phyloP scores from a whole-genome alignment of 2,888 invertebrate species.

The Drosophila paranaensis region DNA sequence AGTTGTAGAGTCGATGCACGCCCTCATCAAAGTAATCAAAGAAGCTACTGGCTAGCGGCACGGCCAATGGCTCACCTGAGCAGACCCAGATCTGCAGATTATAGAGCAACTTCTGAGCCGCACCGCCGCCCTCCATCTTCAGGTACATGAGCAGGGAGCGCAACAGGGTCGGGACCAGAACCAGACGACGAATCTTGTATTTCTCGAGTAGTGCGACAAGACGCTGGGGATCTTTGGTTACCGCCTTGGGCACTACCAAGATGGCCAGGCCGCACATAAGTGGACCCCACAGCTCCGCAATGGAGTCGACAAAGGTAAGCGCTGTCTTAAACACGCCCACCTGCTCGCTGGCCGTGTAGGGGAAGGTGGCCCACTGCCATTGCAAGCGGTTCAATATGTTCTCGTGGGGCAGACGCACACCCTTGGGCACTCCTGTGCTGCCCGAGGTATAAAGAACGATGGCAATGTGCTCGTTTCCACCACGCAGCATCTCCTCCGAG shows the following conservation, averaged over 20 bases:
- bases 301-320: slow-evolving; percentile 95
- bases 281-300: slow-evolving; percentile 95
- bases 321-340: slow-evolving; percentile 95
- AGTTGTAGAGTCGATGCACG: slow-evolving; percentile 90
- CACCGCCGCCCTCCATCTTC: slow-evolving; percentile 85
- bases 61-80: slow-evolving; percentile 92
- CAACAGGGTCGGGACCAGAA: slow-evolving; percentile 93
- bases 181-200: slow-evolving; percentile 91
- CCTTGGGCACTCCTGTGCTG: slow-evolving; percentile 95
- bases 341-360: slow-evolving; percentile 88
- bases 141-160: slow-evolving; percentile 91
- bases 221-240: slow-evolving; percentile 92
- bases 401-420: slow-evolving; percentile 92
- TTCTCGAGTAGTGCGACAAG: slow-evolving; percentile 89
- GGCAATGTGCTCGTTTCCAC: slow-evolving; percentile 74
- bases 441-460: slow-evolving; percentile 88
- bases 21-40: slow-evolving; percentile 90
- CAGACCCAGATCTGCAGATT: slow-evolving; percentile 92
- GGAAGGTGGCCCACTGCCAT: slow-evolving; percentile 95
- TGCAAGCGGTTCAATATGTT: slow-evolving; percentile 92
- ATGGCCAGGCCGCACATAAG: slow-evolving; percentile 89
- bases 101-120: slow-evolving; percentile 86
- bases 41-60: slow-evolving; percentile 90
- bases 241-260: slow-evolving; percentile 89
- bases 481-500: slow-evolving; percentile 83